Base-by-base conservation (phyloP, 2,113 vertebrate species). In the Chloroceryle aenea region DNA sequence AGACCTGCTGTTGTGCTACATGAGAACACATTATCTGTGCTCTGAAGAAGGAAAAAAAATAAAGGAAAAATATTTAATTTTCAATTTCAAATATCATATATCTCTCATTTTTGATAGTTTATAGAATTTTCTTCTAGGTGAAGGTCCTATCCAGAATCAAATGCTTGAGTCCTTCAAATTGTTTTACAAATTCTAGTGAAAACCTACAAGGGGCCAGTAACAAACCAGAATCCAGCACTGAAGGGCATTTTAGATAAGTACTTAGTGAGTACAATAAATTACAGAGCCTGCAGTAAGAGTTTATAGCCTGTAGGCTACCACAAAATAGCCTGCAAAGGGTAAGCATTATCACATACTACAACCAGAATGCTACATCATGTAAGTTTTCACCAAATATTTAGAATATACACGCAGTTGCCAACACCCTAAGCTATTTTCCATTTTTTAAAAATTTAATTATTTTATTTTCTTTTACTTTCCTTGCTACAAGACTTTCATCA, bases 341-440 rank as follows among this genome's bases (percentile, higher is more conserved):
- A 81, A 69, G 8, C 2, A 4, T 18, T 77, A 17, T 89, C 27
- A 52, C 9, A 2, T 75, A 2, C 38, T 56, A 21, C 8, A 50
- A 12, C 40, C 19, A 62, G 15, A 67, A 50, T 23, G 8, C 19
- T 58, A n/a, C 2, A 19, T 32, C 4, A 26, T 23, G 2, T 7
- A 38, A 19, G 2, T 63, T 83, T 91, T 72, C 20, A 50, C 6
- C 20, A 89, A 67, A 29, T 58, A 63, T 47, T 89, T 21, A 55
- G 10, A 14, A 7, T 2, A n/a, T n/a, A 3, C 1, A 11, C 7
- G 15, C 8, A 73, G 34, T 3, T 34, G 3, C 17, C 72, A 71
- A 19, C 15, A 81, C 7, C 0, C 7, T 22, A 43, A 64, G 34
- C 1, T 21, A 38, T 55, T 50, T 87, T 63, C 72, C 9, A 52